A percentile compares a stretch with the other conserved stretches of the same genome.
Evolutionary conservation across 2,113 vertebrate genomes (phyloP).

Genomic region (Probosciger aterrimus): DNA sequence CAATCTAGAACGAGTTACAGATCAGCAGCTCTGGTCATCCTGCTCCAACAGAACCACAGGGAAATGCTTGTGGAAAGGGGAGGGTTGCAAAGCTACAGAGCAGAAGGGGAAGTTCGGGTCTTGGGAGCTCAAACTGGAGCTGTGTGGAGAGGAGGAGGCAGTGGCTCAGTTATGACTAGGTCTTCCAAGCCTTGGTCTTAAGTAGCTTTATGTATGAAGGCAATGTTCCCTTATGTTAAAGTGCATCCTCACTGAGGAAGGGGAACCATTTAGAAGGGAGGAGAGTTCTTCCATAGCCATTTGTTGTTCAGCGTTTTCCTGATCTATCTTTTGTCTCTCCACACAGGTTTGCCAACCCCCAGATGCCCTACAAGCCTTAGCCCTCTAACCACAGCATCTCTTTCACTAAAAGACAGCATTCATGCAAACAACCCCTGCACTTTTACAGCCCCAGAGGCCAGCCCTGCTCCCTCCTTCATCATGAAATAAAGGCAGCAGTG

Average conservation of each 20-base stretch:
- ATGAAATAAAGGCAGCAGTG: conserved; percentile 24
- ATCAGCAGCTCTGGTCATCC: not conserved
- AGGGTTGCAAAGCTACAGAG: not conserved
- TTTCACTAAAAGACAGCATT: not conserved
- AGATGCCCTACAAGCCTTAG: not conserved
- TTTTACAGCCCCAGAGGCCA: not conserved
- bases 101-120: not conserved
- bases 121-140: not conserved
- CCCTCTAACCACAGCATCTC: not conserved
- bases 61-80: accelerated
- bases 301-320: not conserved
- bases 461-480: not conserved
- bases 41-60: not conserved
- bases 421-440: too few species aligned
- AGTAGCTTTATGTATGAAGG: not conserved
- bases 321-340: not conserved
- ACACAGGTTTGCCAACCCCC: not conserved
- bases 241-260: not conserved
- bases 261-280: not conserved
- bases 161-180: not conserved
- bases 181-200: not conserved
- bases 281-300: accelerated
- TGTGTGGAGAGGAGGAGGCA: not conserved
- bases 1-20: not conserved
- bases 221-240: not conserved